A percentile compares a stretch with the other conserved stretches of the same genome.
Evolutionary conservation across 2,888 invertebrate genomes (phyloP).

Genomic region (Tinea pellionella): DNA sequence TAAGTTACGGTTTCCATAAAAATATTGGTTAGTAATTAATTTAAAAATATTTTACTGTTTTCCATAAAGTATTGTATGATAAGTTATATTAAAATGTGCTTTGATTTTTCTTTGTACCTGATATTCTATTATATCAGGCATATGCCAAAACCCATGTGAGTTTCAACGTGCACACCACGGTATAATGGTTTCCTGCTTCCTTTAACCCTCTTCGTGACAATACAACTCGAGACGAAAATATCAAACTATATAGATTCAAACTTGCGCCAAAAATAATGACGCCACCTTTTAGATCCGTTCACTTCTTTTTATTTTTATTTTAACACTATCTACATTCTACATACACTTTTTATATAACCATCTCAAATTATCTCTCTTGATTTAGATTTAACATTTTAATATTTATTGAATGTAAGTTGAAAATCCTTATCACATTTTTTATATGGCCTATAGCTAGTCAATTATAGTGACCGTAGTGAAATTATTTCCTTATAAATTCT

Average conservation of each 20-base stretch:
- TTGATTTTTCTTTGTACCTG: neutral
- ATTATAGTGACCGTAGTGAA: no score
- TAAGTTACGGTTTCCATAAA: neutral
- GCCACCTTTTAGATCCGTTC: neutral
- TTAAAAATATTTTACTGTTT: no score
- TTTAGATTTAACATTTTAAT: neutral
- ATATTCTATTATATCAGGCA: neutral
- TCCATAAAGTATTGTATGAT: neutral
- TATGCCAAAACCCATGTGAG: neutral
- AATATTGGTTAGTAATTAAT: neutral
- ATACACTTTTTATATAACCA: neutral
- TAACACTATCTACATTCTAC: neutral
- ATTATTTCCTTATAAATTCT: neutral
- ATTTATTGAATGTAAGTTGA: no score
- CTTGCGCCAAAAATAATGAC: constrained; percentile 11
- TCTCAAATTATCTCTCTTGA: neutral
- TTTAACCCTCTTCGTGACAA: constrained; percentile 31
- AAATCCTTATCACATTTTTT: no score
- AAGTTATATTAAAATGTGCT: neutral
- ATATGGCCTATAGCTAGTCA: no score
- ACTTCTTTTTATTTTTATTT: neutral
- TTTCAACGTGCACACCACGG: constrained; percentile 35
- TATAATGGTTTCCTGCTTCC: constrained; percentile 63
- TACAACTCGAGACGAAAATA: constrained; percentile 39
- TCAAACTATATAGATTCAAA: neutral